phyloP scores from a whole-genome alignment of 2,888 invertebrate species.

The Entomobrya proxima region DNA sequence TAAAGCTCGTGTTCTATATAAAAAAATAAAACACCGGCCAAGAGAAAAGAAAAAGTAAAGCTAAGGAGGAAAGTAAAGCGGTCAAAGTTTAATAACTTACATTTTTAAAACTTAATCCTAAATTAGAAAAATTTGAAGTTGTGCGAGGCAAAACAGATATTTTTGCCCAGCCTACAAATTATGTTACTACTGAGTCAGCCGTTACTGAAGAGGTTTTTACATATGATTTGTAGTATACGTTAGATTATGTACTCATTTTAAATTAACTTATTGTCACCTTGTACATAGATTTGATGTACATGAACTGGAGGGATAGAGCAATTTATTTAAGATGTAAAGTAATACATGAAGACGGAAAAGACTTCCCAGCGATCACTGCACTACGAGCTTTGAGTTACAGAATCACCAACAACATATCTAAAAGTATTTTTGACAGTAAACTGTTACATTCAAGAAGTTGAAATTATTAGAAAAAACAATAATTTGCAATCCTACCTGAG shows the following conservation, averaged over 20 bases:
- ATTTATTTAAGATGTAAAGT: neutral
- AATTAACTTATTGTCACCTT: no score
- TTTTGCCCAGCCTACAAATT: neutral
- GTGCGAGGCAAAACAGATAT: neutral
- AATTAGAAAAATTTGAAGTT: neutral
- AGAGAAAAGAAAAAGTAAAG: neutral
- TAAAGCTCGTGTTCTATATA: no score
- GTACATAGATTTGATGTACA: no score
- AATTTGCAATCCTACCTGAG: neutral
- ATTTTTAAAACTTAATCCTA: neutral
- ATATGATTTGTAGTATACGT: no score
- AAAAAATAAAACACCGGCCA: no score
- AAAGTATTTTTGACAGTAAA: neutral
- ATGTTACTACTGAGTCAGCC: neutral
- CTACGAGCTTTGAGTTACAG: neutral
- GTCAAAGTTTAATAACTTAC: no score
- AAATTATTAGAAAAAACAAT: neutral
- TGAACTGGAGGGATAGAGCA: neutral
- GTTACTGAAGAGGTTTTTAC: neutral
- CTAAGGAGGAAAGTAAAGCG: neutral
- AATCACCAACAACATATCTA: neutral
- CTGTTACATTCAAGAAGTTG: neutral
- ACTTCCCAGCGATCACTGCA: neutral
- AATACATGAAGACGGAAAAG: neutral
- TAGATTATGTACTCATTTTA: no score